Evolutionary conservation across 2,888 invertebrate species (phyloP).

Genomic region (Mesoligia furuncula): DNA sequence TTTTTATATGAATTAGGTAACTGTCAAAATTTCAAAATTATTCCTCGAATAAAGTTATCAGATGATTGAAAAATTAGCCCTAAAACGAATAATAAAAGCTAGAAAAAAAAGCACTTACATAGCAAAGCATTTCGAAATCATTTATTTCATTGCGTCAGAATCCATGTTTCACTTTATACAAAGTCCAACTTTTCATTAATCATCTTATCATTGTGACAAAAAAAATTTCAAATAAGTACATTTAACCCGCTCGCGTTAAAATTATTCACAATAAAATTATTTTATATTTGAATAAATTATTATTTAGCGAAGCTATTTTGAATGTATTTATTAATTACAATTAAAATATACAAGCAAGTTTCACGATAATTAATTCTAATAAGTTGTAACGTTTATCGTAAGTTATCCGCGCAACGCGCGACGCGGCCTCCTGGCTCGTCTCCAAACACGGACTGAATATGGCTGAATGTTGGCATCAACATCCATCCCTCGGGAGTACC

Average conservation of each 20-base stretch:
- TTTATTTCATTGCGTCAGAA: constrained; percentile 68
- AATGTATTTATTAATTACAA: background rate
- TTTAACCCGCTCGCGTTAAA: background rate
- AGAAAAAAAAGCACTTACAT: constrained; percentile 78
- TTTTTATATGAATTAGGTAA: no score
- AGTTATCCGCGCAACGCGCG: constrained; percentile 43
- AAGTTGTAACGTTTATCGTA: constrained; percentile 50
- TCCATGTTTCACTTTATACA: constrained; percentile 58
- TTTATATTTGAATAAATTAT: background rate
- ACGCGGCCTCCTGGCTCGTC: constrained; percentile 62
- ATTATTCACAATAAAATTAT: constrained; percentile 2
- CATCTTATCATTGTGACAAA: background rate
- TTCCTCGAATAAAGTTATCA: no score
- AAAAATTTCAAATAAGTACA: background rate
- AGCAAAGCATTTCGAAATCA: constrained; percentile 84
- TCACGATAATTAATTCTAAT: constrained; percentile 8
- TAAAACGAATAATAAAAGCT: background rate
- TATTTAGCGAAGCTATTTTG: background rate
- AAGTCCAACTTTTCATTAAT: constrained; percentile 9
- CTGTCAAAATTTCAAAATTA: no score
- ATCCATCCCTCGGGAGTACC: constrained; percentile 49
- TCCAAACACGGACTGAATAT: constrained; percentile 59
- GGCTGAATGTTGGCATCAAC: constrained; percentile 51
- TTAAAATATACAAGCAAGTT: background rate
- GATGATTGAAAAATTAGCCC: no score